Base-by-base conservation (phyloP, 2,797 vertebrate species). In the Zalophus californianus region DNA sequence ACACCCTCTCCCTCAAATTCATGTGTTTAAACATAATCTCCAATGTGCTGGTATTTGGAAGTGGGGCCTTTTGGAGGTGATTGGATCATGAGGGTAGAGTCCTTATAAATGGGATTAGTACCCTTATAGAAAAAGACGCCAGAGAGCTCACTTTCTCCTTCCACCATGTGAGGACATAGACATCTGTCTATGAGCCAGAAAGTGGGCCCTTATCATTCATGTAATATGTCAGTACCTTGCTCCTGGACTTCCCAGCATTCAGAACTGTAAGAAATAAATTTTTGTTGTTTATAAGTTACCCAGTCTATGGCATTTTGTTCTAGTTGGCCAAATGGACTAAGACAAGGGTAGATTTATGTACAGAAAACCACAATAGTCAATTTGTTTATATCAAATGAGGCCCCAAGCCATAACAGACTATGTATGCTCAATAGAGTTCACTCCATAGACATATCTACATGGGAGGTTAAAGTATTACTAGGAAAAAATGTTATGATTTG, bases 341-440 rank as follows among this genome's bases (percentile, higher is more conserved):
- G 68, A 75, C 68, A 86, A 60, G 12, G 7, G 78, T 52, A 60
- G 10, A 73, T 77, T 86, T 89, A 25, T 64, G 5, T 88, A 48
- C 58, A 48, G n/a, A 94, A 97, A 96, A 64, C 1, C 9, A 41
- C 7, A 80, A 1, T 90, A 73, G 85, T 8, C 60, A 54, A 38
- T 41, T 84, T 56, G 7, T 56, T 77, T 95, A 60, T 90, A 93
- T 91, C 79, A 94, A 90, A 64, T 32, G 11, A 86, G 13, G 6
- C 12, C 52, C 20, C 14, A 75, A 80, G 68, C n/a, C 13, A 27
- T 78, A 95, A 12, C 21, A 58, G 27, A 66, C 32, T 27, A 66
- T n/a, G 25, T 88, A 25, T 80, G 41, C 32, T 92, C 50, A 91
- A 32, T 12, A 56, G 1, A 10, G 21, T 50, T 18, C 2, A 35